phyloP scores from a whole-genome alignment of 64 coral and sea anemone species.

The Exaiptasia diaphana region DNA sequence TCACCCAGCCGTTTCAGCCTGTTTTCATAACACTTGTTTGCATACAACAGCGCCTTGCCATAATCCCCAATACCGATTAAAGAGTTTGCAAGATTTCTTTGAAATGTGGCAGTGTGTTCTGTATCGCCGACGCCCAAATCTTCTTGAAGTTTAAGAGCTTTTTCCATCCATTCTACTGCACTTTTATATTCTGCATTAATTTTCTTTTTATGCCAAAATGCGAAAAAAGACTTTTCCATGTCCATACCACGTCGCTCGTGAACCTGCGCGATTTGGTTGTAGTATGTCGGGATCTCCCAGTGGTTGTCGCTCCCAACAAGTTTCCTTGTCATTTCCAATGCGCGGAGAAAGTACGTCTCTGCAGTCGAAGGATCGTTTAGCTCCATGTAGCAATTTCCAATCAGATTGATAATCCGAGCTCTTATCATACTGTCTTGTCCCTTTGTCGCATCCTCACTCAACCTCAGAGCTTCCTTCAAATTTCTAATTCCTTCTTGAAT shows the following conservation, averaged over 20 bases:
- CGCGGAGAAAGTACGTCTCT: neutral
- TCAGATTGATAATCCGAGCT: neutral
- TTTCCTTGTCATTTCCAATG: neutral
- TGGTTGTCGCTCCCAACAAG: slow-evolving; percentile 18
- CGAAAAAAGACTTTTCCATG: neutral
- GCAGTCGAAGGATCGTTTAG: neutral
- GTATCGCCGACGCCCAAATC: slow-evolving; percentile 21
- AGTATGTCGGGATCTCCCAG: slow-evolving; percentile 28
- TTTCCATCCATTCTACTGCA: slow-evolving; percentile 3
- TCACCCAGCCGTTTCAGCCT: neutral
- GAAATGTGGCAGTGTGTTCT: slow-evolving; percentile 45
- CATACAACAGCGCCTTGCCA: slow-evolving; percentile 10
- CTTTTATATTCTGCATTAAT: neutral
- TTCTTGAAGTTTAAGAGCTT: slow-evolving; percentile 24
- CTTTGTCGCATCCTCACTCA: neutral
- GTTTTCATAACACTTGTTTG: slow-evolving; percentile 16
- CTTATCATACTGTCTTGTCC: neutral
- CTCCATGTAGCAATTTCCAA: neutral
- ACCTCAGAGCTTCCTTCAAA: neutral
- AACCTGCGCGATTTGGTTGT: slow-evolving; percentile 47
- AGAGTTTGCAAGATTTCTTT: slow-evolving; percentile 55
- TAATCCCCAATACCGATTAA: slow-evolving; percentile 28
- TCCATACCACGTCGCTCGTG: slow-evolving; percentile 21
- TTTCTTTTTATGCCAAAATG: neutral
- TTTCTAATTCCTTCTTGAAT: neutral